Evolutionary conservation across 1,140 invertebrate genomes (phyloP), one percentile per base, ranked within the genome.

Genomic region (Bicyclus anynana): DNA sequence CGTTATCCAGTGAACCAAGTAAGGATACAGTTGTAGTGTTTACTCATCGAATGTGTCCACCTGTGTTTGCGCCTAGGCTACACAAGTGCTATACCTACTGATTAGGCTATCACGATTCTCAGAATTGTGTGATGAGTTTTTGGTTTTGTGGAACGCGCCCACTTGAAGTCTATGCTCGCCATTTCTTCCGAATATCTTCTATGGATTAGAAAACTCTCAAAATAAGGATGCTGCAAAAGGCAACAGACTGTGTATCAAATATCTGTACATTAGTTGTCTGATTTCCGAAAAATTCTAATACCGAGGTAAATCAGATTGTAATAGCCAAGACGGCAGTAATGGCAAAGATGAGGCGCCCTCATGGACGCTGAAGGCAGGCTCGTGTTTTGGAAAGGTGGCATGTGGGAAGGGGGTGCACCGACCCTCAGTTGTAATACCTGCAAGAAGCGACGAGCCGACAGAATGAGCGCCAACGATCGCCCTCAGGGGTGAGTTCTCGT

Each of bases 311-410:
- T n/a, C n/a, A n/a, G n/a, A n/a, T 26, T 27, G 12, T 33, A 20
- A 50, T 12, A 49, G 29, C 29, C 29, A 33, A 59, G 29, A n/a
- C 10, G 48, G 51, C 48, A 10, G 20, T 37, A 47, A 53, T 59
- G 50, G 67, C 56, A 50, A 66, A 18, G 51, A 66, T 77, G 69
- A 44, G 42, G 52, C 38, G 59, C 37, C 67, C 67, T 67, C 52
- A 86, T 86, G 83, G 83, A 87, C 67, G 74, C 73, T 71, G 84
- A 87, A 57, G 81, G 84, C 51, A 68, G 75, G 18, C 66, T 87
- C 52, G 67, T 84, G 48, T 84, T 87, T 55, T 87, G 84, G 84
- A 83, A 84, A 67, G 72, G 77, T 20, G 81, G 81, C 14, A 54
- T 87, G 56, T 84, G 80, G 80, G 84, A 80, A 51, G 77, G 77